Conservation (phyloP, 2,797 vertebrate species). For the Holocentrus rufus region DNA sequence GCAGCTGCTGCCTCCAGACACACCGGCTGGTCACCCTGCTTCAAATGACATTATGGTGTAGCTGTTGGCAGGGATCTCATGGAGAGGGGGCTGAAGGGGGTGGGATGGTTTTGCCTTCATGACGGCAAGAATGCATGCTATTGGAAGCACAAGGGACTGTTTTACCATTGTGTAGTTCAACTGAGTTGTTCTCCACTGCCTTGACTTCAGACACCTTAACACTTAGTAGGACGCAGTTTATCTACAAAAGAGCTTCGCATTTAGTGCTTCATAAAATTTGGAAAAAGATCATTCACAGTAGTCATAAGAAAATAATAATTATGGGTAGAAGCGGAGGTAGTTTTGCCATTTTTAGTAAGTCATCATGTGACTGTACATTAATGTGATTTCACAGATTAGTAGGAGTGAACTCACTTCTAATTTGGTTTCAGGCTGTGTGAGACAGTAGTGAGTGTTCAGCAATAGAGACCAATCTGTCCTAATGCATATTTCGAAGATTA, state of each 20-base stretch:
- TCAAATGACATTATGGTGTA: constrained; percentile 74
- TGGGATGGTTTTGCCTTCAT: constrained; percentile 54
- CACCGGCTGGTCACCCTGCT: constrained; percentile 57
- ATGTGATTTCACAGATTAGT: background rate
- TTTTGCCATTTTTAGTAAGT: no score
- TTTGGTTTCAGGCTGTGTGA: no score
- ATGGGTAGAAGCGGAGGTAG: no score
- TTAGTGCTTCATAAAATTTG: background rate
- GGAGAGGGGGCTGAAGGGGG: constrained; percentile 53
- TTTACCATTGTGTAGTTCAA: constrained; percentile 25
- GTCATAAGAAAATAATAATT: no score
- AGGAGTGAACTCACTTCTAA: no score
- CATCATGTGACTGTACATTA: background rate
- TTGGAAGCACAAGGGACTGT: constrained; percentile 33
- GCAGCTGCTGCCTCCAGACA: constrained; percentile 69
- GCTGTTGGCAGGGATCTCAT: constrained; percentile 65
- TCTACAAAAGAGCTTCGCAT: background rate
- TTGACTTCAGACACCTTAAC: background rate
- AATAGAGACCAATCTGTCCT: no score
- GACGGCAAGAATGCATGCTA: constrained; percentile 37
- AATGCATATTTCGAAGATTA: no score
- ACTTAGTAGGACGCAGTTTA: background rate
- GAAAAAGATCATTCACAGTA: no score
- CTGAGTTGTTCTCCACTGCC: constrained; percentile 1
- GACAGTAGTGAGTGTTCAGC: no score